phyloP scores from a whole-genome alignment of 2,888 invertebrate genomes.

The Nesidiocoris tenuis region DNA sequence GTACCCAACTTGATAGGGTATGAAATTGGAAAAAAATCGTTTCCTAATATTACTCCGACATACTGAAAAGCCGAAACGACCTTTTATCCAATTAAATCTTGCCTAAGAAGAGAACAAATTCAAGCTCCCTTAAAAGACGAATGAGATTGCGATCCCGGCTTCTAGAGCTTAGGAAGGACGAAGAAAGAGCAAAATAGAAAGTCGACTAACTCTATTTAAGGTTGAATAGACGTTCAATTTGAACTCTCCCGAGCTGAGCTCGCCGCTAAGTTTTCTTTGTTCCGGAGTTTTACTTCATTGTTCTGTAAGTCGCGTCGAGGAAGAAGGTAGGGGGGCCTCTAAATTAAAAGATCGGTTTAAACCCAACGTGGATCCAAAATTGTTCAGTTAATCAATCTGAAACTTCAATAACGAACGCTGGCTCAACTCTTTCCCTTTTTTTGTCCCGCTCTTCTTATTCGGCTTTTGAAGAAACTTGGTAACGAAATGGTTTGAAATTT shows the following conservation, averaged over 20 bases:
- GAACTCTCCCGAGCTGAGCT: neutral
- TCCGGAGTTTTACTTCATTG: neutral
- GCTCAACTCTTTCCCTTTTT: neutral
- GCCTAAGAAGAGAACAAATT: too few species aligned
- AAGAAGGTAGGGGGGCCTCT: neutral
- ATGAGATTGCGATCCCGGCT: too few species aligned
- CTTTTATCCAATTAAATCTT: too few species aligned
- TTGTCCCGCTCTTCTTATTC: neutral
- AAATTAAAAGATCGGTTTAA: neutral
- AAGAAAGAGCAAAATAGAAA: neutral
- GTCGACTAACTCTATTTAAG: neutral
- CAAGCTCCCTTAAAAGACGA: too few species aligned
- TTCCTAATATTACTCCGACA: too few species aligned
- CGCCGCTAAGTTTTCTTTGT: neutral
- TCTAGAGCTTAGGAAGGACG: too few species aligned
- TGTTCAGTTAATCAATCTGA: neutral
- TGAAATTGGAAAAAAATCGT: too few species aligned
- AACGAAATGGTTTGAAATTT: neutral
- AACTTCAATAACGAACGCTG: neutral
- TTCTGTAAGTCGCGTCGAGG: neutral
- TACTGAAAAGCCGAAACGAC: too few species aligned
- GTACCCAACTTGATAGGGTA: too few species aligned
- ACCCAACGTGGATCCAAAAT: neutral
- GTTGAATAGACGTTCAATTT: neutral
- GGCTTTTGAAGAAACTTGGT: neutral